Evolutionary conservation across 2,797 vertebrate species (phyloP).

Genomic region (Knipowitschia caucasica): DNA sequence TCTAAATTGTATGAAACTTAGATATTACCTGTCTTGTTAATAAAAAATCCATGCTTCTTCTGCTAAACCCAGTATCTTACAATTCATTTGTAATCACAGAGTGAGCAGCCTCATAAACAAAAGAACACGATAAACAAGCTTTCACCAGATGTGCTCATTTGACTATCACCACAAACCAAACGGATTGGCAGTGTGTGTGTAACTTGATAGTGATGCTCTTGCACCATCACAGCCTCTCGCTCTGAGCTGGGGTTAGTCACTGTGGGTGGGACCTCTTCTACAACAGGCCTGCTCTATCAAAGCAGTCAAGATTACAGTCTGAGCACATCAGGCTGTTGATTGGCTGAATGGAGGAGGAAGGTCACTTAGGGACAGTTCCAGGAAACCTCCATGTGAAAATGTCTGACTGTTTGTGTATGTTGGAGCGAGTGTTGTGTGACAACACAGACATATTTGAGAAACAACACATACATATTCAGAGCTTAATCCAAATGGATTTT

Average conservation of each 20-base stretch:
- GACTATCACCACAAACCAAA: conserved; percentile 32
- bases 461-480: not conserved
- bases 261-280: conserved; percentile 49
- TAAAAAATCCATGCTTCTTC: not conserved
- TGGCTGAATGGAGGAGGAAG: conserved; percentile 23
- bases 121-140: conserved; percentile 11
- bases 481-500: not conserved
- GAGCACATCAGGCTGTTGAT: conserved; percentile 43
- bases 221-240: conserved; percentile 1
- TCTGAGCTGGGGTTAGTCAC: not conserved
- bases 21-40: no score
- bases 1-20: no score
- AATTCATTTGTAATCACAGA: conserved; percentile 35
- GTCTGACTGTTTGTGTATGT: not conserved
- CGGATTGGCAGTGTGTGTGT: conserved; percentile 28
- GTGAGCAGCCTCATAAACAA: conserved; percentile 20
- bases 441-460: not conserved
- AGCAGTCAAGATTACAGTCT: conserved; percentile 41
- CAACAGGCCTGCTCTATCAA: conserved; percentile 41
- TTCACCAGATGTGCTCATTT: conserved; percentile 29
- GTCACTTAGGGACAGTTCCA: conserved; percentile 29
- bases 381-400: conserved; percentile 11
- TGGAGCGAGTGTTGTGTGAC: not conserved
- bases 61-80: conserved; percentile 12
- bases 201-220: conserved; percentile 27